Conservation (phyloP, 2,113 vertebrate species). For the Salvelinus namaycush region DNA sequence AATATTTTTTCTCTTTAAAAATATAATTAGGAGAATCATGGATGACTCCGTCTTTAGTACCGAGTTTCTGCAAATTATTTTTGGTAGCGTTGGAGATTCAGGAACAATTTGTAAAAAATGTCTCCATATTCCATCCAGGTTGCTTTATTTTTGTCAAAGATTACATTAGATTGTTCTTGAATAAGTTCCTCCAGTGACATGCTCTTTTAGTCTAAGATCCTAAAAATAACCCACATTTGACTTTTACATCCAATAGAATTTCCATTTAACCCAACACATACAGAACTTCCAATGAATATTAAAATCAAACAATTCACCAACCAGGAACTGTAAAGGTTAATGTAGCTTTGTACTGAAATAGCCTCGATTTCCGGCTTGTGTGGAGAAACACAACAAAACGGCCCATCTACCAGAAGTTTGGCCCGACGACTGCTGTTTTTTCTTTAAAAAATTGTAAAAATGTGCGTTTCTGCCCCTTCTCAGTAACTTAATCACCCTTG, state of each 20-base stretch:
- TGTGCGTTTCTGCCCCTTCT: conserved; percentile 37
- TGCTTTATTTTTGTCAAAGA: too few species aligned
- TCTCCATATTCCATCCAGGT: too few species aligned
- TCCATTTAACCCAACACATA: neutral
- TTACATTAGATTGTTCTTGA: too few species aligned
- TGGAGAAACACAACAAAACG: conserved; percentile 18
- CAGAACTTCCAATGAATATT: conserved; percentile 28
- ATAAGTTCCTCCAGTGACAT: too few species aligned
- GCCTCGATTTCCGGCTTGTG: conserved; percentile 4
- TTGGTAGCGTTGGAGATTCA: too few species aligned
- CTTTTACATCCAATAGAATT: too few species aligned
- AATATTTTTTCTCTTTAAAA: too few species aligned
- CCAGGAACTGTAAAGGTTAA: conserved; percentile 46
- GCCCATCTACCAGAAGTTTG: conserved; percentile 28
- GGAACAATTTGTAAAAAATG: too few species aligned
- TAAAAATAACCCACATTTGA: neutral
- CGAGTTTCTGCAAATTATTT: too few species aligned
- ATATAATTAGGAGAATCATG: too few species aligned
- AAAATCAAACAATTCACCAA: conserved; percentile 1
- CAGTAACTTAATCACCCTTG: conserved; percentile 46
- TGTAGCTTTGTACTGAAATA: conserved; percentile 15
- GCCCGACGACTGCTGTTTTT: conserved; percentile 23
- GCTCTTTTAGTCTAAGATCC: conserved; percentile 18
- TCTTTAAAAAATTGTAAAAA: conserved; percentile 39
- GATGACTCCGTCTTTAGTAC: too few species aligned